phyloP scores from a whole-genome alignment of 2,888 invertebrate genomes.

The Cryptosula pallasiana region DNA sequence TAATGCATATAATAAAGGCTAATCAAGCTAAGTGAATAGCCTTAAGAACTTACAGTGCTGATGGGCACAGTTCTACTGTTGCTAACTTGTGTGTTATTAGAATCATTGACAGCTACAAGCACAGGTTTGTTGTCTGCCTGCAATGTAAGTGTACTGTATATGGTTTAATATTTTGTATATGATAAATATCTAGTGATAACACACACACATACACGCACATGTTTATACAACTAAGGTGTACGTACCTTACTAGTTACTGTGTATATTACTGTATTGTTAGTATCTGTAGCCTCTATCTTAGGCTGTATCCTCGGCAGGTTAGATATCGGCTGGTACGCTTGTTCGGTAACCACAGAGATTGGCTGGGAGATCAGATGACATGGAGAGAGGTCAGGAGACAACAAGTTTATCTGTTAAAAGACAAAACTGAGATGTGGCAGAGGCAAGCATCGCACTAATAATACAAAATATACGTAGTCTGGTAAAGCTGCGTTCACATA shows the following conservation, averaged over 20 bases:
- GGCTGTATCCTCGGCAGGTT: slow-evolving; percentile 18
- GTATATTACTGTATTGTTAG: neutral
- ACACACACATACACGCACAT: too few species aligned
- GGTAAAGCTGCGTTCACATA: too few species aligned
- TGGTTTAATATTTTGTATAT: too few species aligned
- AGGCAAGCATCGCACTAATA: too few species aligned
- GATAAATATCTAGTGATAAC: too few species aligned
- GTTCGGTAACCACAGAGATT: neutral
- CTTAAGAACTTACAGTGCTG: too few species aligned
- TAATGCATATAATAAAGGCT: too few species aligned
- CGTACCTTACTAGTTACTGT: neutral
- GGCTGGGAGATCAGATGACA: neutral
- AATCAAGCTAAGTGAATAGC: too few species aligned
- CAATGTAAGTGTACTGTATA: too few species aligned
- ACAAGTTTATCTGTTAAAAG: neutral
- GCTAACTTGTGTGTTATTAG: neutral
- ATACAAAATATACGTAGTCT: too few species aligned
- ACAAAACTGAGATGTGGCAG: too few species aligned
- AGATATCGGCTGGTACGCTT: neutral
- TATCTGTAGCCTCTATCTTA: neutral
- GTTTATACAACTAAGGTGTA: neutral
- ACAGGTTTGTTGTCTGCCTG: neutral
- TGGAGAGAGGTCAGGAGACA: neutral
- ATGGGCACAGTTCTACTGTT: neutral
- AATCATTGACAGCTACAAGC: neutral